Evolutionary conservation across 2,888 invertebrate species (phyloP).

Genomic region (Punctoribates punctum): DNA sequence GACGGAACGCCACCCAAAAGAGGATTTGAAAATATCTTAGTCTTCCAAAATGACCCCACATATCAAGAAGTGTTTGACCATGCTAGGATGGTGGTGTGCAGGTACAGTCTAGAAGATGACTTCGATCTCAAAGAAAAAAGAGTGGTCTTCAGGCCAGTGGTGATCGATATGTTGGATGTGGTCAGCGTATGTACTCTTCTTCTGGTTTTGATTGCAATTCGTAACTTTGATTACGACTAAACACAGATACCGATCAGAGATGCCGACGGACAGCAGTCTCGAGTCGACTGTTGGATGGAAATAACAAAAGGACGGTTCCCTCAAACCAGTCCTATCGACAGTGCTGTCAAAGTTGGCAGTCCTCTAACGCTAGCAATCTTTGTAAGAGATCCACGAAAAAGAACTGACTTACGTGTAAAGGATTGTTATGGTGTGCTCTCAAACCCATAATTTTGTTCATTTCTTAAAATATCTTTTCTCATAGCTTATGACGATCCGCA

Average conservation of each 20-base stretch:
- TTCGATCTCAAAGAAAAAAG: constrained; percentile 47
- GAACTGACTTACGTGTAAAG: constrained; percentile 65
- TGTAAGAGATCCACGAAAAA: constrained; percentile 60
- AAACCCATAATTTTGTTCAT: neutral
- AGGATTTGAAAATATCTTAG: constrained; percentile 49
- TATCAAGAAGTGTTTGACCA: constrained; percentile 50
- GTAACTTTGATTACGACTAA: too few relatives aligned
- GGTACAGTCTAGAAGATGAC: constrained; percentile 42
- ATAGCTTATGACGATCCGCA: constrained; percentile 55
- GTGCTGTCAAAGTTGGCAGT: constrained; percentile 66
- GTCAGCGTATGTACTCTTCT: constrained; percentile 42
- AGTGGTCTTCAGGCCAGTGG: constrained; percentile 49
- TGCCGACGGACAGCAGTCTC: constrained; percentile 47
- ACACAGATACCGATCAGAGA: constrained; percentile 42
- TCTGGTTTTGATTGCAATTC: too few relatives aligned
- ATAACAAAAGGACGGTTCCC: constrained; percentile 49
- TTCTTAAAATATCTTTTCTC: neutral
- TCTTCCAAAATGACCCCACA: constrained; percentile 49
- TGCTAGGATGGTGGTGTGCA: constrained; percentile 49
- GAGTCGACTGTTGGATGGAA: constrained; percentile 50
- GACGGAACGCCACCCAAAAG: constrained; percentile 43
- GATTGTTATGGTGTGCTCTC: constrained; percentile 63
- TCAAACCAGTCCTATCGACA: constrained; percentile 60
- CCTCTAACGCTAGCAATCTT: constrained; percentile 67
- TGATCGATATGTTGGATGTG: constrained; percentile 49